Evolutionary conservation across 1,140 invertebrate genomes (phyloP), one percentile per base, ranked within the genome.

Genomic region (Euglossa dilemma): DNA sequence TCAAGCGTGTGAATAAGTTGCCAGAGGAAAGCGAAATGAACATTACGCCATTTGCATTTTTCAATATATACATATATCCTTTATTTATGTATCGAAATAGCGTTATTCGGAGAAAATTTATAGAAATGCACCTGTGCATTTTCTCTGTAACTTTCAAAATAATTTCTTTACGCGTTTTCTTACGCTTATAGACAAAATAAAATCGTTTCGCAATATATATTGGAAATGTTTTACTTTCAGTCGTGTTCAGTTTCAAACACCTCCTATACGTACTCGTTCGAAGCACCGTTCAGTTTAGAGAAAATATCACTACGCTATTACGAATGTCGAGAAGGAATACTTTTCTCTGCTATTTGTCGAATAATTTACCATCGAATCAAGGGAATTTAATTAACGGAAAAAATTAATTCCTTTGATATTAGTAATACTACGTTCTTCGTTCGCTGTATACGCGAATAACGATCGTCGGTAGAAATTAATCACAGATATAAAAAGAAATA

Each of bases 121-220:
- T 66, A 73, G 75, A 74, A 85, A 84, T 73, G n/a, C 45, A 43
- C 28, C 28, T 45, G 52, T 56, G 23, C 63, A 52, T 67, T 11
- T 28, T 70, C n/a, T 80, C 74, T 73, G 77, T 64, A 77, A 70
- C n/a, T n/a, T 77, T 57, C 52, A 87, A 87, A 87, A 87, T 87
- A 87, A 87, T 56, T 87, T 69, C 50, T 57, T 84, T 36, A 36
- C 36, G 4, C 4, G 36, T 36, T 78, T 59, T 47, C n/a, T 61
- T 59, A 56, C 47, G 43, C 6, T 61, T 80, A 63, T 23, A 63
- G 8, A 28, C 72, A 72, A 47, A n/a, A 11, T 64, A 76, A 50
- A 71, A 50, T 72, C 8, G 3, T 7, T 25, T 50, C 20, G 7
- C 18, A n/a, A 52, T 36, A 73, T 43, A 45, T 25, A 5, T 6